A percentile compares a stretch with the other conserved stretches of the same genome.
These are phyloP conservation scores for Meiosimyza decipiens DNA, from an alignment of 2,888 invertebrate species.

Conservation along the genomic window DNA sequence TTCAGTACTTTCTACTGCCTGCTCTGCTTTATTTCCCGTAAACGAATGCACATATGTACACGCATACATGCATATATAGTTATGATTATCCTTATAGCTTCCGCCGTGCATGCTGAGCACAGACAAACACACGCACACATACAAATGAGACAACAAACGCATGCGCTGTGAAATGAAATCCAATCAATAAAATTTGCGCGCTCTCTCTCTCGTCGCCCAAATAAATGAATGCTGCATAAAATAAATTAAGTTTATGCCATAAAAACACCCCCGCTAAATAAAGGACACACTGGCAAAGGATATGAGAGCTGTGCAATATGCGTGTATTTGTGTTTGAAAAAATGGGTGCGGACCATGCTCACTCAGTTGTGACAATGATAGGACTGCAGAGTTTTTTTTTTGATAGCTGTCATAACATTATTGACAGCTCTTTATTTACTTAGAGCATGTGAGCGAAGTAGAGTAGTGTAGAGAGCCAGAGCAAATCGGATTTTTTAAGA, in stretches of 20 bases:
- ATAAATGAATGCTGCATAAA: constrained; percentile 26
- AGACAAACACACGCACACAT: constrained; percentile 1
- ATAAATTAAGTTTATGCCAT: constrained; percentile 11
- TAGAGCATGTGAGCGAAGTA: background rate
- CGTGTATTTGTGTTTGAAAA: background rate
- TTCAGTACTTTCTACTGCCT: background rate
- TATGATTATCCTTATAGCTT: constrained; percentile 19
- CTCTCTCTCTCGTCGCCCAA: too few relatives aligned
- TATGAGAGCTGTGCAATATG: background rate
- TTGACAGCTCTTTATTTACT: background rate
- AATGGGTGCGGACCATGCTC: background rate
- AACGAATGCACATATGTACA: background rate
- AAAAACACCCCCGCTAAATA: background rate
- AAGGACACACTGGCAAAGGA: background rate
- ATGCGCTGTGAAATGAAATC: constrained; percentile 5
- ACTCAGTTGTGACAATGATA: too few relatives aligned
- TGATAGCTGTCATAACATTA: constrained; percentile 8
- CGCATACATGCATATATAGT: background rate
- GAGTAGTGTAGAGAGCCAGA: too few relatives aligned
- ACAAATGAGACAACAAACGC: constrained; percentile 12
- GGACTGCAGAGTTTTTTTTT: background rate
- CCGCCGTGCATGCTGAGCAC: constrained; percentile 5
- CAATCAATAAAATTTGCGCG: constrained; percentile 18
- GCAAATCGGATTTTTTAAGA: too few relatives aligned
- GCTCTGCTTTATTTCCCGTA: background rate